Conservation (phyloP, 2,113 vertebrate species). For the Parotia lawesii region DNA sequence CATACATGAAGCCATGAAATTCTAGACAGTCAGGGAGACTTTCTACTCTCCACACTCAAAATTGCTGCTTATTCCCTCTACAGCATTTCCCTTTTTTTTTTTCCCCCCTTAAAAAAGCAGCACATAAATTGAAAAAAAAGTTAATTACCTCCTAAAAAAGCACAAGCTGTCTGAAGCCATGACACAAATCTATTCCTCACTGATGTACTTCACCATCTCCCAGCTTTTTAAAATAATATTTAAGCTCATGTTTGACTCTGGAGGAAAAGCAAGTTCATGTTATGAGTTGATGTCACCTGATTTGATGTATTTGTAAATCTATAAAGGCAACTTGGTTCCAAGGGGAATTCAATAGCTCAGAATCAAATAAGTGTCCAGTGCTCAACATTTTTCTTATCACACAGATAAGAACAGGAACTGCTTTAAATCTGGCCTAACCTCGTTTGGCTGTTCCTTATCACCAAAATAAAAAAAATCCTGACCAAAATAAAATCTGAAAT, state of each 20-base stretch:
- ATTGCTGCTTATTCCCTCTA: constrained; percentile 20
- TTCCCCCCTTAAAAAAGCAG: not conserved
- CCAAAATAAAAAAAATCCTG: not conserved
- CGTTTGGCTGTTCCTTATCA: not conserved
- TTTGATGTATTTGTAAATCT: not conserved
- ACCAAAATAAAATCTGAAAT: not conserved
- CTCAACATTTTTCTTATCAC: not conserved
- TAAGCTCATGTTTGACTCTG: not conserved
- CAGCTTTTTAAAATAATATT: not conserved
- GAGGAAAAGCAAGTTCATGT: not conserved
- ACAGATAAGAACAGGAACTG: not conserved
- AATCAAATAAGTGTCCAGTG: not conserved
- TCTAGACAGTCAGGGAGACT: constrained; percentile 20
- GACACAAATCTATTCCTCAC: not conserved
- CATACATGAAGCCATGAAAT: constrained; percentile 30
- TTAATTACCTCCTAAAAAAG: constrained; percentile 10
- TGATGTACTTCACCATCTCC: not conserved
- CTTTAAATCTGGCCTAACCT: not conserved
- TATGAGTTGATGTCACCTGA: not conserved
- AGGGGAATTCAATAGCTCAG: not conserved
- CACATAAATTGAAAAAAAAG: not conserved
- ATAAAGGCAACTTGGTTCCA: not conserved
- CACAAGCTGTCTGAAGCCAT: not conserved
- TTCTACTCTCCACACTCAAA: not conserved
- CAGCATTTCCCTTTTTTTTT: not conserved